phyloP scores from a whole-genome alignment of 2,797 vertebrate species.

The Lutra lutra region DNA sequence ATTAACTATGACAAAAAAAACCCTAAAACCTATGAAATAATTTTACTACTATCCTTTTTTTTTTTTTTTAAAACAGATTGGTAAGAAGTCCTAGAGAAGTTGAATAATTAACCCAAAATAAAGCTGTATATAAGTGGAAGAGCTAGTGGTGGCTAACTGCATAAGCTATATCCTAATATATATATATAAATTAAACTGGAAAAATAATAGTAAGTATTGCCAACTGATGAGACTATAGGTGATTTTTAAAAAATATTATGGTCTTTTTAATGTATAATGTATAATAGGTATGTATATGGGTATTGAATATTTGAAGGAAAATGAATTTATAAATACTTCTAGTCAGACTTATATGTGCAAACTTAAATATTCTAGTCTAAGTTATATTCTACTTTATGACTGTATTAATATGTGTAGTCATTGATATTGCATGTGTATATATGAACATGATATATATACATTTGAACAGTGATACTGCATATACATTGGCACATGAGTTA shows the following conservation, averaged over 20 bases:
- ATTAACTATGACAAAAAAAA: background rate
- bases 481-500: background rate
- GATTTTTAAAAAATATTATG: background rate
- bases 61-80: background rate
- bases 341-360: background rate
- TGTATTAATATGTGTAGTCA: background rate
- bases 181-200: background rate
- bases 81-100: background rate
- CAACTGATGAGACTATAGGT: background rate
- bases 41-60: background rate
- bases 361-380: background rate
- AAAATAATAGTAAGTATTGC: background rate
- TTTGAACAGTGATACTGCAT: background rate
- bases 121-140: background rate
- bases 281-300: background rate
- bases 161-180: background rate
- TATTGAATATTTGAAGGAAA: background rate
- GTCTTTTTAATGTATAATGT: background rate
- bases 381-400: background rate
- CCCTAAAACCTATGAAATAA: background rate
- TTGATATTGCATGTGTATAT: background rate
- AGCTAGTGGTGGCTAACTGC: background rate
- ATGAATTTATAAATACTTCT: background rate
- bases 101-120: background rate
- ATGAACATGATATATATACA: background rate